A percentile compares a stretch with the other conserved stretches of the same genome.
phyloP scores from a whole-genome alignment of 1,140 invertebrate genomes.

The Pseudomyrmex concolor region DNA sequence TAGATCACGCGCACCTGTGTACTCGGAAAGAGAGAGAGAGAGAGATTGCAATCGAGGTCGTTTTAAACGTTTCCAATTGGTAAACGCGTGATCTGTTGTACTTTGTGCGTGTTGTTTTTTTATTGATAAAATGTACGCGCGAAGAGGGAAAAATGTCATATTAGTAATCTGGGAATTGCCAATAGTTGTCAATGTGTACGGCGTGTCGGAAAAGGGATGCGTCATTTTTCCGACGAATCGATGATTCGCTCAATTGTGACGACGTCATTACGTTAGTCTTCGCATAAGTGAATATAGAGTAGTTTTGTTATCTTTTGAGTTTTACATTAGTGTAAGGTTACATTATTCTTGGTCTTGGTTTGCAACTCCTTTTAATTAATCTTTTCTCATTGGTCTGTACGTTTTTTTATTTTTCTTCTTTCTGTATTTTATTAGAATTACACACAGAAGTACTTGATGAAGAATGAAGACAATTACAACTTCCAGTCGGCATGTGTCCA shows the following conservation, averaged over 20 bases:
- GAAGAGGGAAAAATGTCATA: background rate
- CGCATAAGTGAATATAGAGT: too few relatives aligned
- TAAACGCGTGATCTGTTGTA: background rate
- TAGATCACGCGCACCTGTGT: conserved; percentile 1
- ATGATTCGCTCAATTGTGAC: background rate
- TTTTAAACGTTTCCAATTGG: background rate
- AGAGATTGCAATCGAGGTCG: conserved; percentile 47
- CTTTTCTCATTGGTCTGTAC: too few relatives aligned
- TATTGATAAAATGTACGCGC: background rate
- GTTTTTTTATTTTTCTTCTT: too few relatives aligned
- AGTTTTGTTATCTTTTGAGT: too few relatives aligned
- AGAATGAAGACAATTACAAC: too few relatives aligned
- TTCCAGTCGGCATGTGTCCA: too few relatives aligned
- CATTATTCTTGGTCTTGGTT: too few relatives aligned
- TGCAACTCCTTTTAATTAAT: too few relatives aligned
- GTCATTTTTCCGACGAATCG: conserved; percentile 12
- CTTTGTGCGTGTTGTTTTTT: background rate
- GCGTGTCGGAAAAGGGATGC: background rate
- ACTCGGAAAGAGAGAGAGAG: conserved; percentile 8
- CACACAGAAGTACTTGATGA: too few relatives aligned
- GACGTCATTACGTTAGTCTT: background rate
- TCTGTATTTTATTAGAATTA: too few relatives aligned
- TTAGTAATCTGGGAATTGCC: background rate
- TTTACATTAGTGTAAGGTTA: too few relatives aligned
- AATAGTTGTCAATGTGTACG: background rate